Base-by-base conservation (phyloP, 2,888 invertebrate genomes). In the Rhabditophanes sp. region DNA sequence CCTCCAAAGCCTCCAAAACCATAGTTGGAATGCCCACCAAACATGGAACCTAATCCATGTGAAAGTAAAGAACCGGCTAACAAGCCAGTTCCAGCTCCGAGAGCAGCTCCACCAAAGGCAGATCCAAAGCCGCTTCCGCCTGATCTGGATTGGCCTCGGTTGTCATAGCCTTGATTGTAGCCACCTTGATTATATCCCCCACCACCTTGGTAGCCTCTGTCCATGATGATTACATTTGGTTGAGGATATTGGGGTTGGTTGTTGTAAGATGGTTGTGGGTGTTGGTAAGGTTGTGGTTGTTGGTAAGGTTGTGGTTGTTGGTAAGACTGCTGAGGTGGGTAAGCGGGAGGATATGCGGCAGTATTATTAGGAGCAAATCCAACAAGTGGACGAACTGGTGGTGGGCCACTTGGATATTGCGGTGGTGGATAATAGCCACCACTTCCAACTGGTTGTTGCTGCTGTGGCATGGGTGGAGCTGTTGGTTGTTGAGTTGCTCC, bases 31-130 rank as follows among this genome's bases (percentile, higher is more conserved):
- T 46, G 30, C 17, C 16, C 29, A 16, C 37, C 40, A 31, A 42
- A 48, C 41, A 37, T 39, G 8, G 30, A 34, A 23, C 37, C 37
- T 12, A 46, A 15, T 6, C 44, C 44, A 20, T 48, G 41, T 26
- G 46, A 40, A 4, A 42, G 37, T 2, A 56, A 37, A 20, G 52
- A 49, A 32, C 56, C 56, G 12, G 47, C 46, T n/a, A 56, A 37
- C 26, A 54, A 35, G 14, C 56, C 56, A 1, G 43, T 35, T n/a
- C 55, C 55, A 23, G 56, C 46, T 6, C 56, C 56, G 1, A 50
- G 30, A 8, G 41, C 45, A 7, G 35, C 32, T 1, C 45, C 35
- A 16, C 50, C 47, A 28, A 44, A 37, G 17, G 41, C 31, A 12
- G 44, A 27, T 14, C 43, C 33, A 4, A 46, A 44, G 14, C 44